A percentile compares a stretch with the other conserved stretches of the same genome.
phyloP scores from a whole-genome alignment of 2,113 vertebrate species.

The Dolichotis patagonum region DNA sequence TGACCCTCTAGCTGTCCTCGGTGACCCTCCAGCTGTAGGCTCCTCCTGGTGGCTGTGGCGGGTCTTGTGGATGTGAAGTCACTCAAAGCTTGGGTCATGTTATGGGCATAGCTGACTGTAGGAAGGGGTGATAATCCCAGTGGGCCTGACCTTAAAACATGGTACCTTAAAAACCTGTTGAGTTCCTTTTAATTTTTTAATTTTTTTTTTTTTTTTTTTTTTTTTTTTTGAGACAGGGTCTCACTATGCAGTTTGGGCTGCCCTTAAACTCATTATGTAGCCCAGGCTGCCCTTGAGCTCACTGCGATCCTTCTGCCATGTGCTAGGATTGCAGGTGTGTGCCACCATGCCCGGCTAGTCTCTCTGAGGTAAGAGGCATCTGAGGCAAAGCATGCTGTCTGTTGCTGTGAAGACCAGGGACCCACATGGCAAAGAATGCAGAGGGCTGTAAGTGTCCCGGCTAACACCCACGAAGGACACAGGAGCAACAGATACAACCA shows the following conservation, averaged over 20 bases:
- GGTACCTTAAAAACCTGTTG: background rate
- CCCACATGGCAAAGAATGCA: fast-evolving
- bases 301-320: background rate
- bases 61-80: background rate
- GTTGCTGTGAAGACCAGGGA: too few species aligned
- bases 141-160: background rate
- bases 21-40: background rate
- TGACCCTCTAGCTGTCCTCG: background rate
- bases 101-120: too few species aligned
- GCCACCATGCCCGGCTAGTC: background rate
- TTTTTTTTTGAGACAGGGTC: background rate
- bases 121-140: background rate
- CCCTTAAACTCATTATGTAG: background rate
- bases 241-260: background rate
- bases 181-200: background rate
- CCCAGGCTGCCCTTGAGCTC: background rate
- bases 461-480: background rate
- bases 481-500: background rate
- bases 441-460: background rate
- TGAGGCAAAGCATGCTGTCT: background rate
- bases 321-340: background rate
- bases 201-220: too few species aligned
- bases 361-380: background rate
- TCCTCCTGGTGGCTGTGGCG: background rate
- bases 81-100: background rate